Evolutionary conservation across 2,888 invertebrate species (phyloP).

Genomic region (Sminthurinus aureus): DNA sequence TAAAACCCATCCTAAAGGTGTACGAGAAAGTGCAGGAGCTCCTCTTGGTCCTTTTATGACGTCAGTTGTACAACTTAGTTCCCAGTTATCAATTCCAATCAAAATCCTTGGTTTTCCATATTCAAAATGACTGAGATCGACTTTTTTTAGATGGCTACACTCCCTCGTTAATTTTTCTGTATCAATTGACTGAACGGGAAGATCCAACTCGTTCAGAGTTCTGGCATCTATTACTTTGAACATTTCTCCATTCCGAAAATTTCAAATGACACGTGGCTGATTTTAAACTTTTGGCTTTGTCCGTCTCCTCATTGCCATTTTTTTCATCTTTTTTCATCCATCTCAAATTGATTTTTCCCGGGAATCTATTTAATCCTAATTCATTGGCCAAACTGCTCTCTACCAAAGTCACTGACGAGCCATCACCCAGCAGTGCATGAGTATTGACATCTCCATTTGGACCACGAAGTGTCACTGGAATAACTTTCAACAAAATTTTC

Average conservation of each 20-base stretch:
- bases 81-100: slow-evolving; percentile 41
- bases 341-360: neutral
- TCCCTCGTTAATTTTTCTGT: neutral
- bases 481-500: slow-evolving; percentile 20
- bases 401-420: slow-evolving; percentile 29
- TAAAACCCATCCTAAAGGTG: slow-evolving; percentile 39
- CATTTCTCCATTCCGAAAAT: neutral
- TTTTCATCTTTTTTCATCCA: neutral
- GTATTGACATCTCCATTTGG: slow-evolving; percentile 17
- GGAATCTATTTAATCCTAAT: neutral
- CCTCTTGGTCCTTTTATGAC: slow-evolving; percentile 16
- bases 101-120: slow-evolving; percentile 27
- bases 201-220: slow-evolving; percentile 16
- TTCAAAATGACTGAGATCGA: neutral
- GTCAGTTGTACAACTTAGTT: slow-evolving; percentile 7
- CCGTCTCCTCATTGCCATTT: neutral
- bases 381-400: slow-evolving; percentile 1
- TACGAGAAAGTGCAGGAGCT: slow-evolving; percentile 26
- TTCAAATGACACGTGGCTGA: neutral
- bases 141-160: slow-evolving; percentile 18
- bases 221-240: slow-evolving; percentile 7
- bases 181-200: slow-evolving; percentile 30
- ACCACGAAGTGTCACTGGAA: slow-evolving; percentile 41
- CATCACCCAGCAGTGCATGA: slow-evolving; percentile 43
- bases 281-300: too few species aligned